Conservation (phyloP, 2,113 vertebrate species). For the Strigops habroptila region DNA sequence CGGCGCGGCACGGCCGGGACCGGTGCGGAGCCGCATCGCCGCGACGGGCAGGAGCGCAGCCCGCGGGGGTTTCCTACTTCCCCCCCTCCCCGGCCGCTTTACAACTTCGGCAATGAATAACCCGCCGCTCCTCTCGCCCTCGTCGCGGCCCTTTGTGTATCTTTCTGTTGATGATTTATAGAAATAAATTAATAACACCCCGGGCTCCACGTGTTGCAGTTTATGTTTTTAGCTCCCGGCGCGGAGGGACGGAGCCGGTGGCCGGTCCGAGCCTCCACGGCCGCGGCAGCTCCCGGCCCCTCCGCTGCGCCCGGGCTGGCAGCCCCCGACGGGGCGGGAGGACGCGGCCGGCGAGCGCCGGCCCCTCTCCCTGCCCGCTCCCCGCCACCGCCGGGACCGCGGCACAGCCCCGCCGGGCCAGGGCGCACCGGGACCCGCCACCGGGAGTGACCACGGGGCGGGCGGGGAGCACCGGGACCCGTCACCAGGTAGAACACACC, state of each 20-base stretch:
- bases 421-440: background rate
- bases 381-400: background rate
- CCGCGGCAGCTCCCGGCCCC: background rate
- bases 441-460: background rate
- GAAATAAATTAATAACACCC: slow-evolving; percentile 96
- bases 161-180: slow-evolving; percentile 99
- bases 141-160: slow-evolving; percentile 90
- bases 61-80: background rate
- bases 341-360: background rate
- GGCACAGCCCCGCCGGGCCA: background rate
- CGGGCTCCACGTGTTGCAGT: slow-evolving; percentile 86
- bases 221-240: slow-evolving; percentile 55
- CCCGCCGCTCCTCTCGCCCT: slow-evolving; percentile 86
- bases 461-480: background rate
- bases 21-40: background rate
- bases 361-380: background rate
- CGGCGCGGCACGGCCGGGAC: background rate
- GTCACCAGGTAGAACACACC: background rate
- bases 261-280: background rate
- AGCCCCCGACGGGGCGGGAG: background rate
- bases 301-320: background rate
- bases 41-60: background rate
- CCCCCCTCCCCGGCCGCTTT: slow-evolving; percentile 71
- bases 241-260: background rate
- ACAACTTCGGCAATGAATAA: slow-evolving; percentile 94